Conservation (phyloP, 2,797 vertebrate genomes). For the Podarcis lilfordi region DNA sequence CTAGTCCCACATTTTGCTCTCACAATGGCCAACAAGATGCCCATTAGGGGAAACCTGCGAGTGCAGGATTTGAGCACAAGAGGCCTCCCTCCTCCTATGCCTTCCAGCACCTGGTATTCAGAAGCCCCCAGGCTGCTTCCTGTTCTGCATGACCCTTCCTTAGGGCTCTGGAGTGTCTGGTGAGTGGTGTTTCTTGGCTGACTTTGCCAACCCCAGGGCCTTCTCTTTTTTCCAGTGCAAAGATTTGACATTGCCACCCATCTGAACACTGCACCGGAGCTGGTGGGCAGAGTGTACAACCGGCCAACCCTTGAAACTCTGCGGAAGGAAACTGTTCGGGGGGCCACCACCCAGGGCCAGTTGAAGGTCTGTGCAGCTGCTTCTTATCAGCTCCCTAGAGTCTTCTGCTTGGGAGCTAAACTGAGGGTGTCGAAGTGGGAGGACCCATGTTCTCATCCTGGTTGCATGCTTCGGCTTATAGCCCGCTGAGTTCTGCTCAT, state of each 20-base stretch:
- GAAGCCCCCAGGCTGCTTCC: not conserved
- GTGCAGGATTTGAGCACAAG: too few species aligned
- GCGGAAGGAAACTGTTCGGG: slow-evolving; percentile 84
- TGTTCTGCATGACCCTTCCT: not conserved
- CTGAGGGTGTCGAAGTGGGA: not conserved
- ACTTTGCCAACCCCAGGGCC: not conserved
- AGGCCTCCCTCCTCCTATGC: too few species aligned
- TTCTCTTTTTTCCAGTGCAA: slow-evolving; percentile 76
- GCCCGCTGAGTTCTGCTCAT: too few species aligned
- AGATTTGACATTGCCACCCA: slow-evolving; percentile 88
- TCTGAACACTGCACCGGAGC: slow-evolving; percentile 87
- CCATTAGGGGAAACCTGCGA: too few species aligned
- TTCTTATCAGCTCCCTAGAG: too few species aligned
- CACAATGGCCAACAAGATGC: too few species aligned
- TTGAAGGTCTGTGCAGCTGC: slow-evolving; percentile 78
- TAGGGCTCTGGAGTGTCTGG: not conserved
- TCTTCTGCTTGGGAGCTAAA: not conserved
- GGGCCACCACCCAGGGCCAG: slow-evolving; percentile 69
- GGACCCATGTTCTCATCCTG: not conserved
- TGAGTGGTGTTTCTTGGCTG: not conserved
- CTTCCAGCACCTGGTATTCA: too few species aligned
- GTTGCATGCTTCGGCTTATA: not conserved
- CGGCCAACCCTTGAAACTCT: slow-evolving; percentile 89
- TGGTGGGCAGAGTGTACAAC: slow-evolving; percentile 89
- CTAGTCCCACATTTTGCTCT: too few species aligned